phyloP scores from a whole-genome alignment of 1,140 invertebrate species.

The Lepidurus arcticus region DNA sequence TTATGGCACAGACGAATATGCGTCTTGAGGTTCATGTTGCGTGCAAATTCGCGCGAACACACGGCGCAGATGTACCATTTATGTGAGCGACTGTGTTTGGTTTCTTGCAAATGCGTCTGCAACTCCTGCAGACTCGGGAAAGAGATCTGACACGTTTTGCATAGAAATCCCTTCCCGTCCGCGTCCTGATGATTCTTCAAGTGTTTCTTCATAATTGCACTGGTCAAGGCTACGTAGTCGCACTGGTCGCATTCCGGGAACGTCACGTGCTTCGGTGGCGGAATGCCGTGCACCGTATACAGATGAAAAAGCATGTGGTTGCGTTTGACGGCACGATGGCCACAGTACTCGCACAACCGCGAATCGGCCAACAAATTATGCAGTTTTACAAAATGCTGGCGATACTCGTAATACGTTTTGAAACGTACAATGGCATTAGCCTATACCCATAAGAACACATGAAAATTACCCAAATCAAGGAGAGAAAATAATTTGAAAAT shows the following conservation, averaged over 20 bases:
- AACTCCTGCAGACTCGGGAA: slow-evolving; percentile 31
- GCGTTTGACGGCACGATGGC: slow-evolving; percentile 65
- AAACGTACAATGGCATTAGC: slow-evolving; percentile 5
- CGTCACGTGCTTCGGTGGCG: slow-evolving; percentile 59
- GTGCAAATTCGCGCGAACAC: slow-evolving; percentile 30
- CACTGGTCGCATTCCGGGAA: slow-evolving; percentile 71
- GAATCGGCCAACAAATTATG: slow-evolving; percentile 28
- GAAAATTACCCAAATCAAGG: background rate
- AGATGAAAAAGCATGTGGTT: slow-evolving; percentile 72
- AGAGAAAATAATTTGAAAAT: background rate
- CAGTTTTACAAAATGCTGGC: slow-evolving; percentile 27
- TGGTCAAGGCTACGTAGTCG: slow-evolving; percentile 35
- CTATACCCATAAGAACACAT: background rate
- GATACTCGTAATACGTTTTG: slow-evolving; percentile 32
- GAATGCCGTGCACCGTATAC: slow-evolving; percentile 69
- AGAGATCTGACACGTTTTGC: slow-evolving; percentile 27
- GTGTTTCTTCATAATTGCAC: slow-evolving; percentile 33
- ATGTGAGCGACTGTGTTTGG: slow-evolving; percentile 17
- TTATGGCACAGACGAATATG: slow-evolving; percentile 30
- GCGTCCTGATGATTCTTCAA: slow-evolving; percentile 29
- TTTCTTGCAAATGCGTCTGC: slow-evolving; percentile 7
- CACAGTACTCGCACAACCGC: slow-evolving; percentile 67
- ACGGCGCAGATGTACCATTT: slow-evolving; percentile 28
- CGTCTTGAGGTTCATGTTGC: slow-evolving; percentile 30
- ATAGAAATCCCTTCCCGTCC: slow-evolving; percentile 28